A percentile compares a stretch with the other conserved stretches of the same genome.
These are phyloP conservation scores for Pycnonotus jocosus DNA, from an alignment of 2,113 vertebrate genomes.

Conservation along the genomic window DNA sequence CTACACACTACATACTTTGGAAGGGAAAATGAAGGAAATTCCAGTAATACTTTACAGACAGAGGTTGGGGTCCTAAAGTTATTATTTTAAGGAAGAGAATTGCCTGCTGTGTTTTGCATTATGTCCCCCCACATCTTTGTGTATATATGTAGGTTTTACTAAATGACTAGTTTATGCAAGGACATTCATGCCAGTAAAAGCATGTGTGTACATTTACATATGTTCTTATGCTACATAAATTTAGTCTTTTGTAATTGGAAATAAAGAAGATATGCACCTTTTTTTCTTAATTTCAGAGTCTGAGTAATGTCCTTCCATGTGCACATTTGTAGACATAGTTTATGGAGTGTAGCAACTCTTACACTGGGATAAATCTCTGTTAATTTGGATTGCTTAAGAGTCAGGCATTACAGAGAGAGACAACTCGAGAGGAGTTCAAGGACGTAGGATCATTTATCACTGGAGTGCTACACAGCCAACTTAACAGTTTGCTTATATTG, in stretches of 20 bases:
- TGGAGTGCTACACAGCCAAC: background rate
- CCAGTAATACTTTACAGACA: background rate
- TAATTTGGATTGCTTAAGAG: background rate
- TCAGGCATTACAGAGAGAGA: background rate
- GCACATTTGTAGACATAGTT: background rate
- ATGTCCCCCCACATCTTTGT: background rate
- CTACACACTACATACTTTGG: background rate
- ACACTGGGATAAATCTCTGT: background rate
- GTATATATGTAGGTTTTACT: background rate
- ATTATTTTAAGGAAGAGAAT: background rate
- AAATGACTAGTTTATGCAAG: background rate
- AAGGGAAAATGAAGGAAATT: background rate
- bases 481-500: background rate
- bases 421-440: background rate
- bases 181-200: background rate
- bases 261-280: background rate
- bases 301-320: rapidly evolving
- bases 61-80: rapidly evolving
- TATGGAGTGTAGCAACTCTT: background rate
- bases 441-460: background rate
- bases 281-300: background rate
- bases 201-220: background rate
- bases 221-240: background rate
- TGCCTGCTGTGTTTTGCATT: background rate
- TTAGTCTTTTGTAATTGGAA: background rate